Conservation (phyloP, 2,113 vertebrate genomes). For the Sphaerodactylus townsendi region DNA sequence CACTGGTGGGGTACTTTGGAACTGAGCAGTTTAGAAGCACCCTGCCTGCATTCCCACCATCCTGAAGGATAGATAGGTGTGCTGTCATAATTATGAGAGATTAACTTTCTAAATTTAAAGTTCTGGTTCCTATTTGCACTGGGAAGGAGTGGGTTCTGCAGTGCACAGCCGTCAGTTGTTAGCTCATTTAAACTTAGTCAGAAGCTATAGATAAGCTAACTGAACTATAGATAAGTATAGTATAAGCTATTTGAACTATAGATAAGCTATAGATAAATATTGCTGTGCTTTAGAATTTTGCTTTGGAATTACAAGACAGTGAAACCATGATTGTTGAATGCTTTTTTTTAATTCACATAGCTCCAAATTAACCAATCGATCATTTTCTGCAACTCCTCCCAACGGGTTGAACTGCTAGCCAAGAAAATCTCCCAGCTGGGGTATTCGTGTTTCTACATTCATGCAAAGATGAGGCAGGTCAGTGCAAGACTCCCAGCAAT, state of each 20-base stretch:
- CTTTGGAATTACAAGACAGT: constrained; percentile 4
- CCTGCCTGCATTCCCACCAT: not conserved
- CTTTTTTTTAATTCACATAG: constrained; percentile 63
- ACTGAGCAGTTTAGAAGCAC: not conserved
- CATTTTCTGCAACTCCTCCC: constrained; percentile 99
- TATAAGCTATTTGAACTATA: not conserved
- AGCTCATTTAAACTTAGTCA: not conserved
- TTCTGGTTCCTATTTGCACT: too few species aligned
- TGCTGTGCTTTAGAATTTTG: not conserved
- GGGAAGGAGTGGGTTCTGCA: not conserved
- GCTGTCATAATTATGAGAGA: not conserved
- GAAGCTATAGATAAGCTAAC: not conserved
- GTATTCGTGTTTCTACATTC: constrained; percentile 99
- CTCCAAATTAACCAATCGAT: constrained; percentile 99
- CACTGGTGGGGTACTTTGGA: not conserved
- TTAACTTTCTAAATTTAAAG: too few species aligned
- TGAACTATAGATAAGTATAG: too few species aligned
- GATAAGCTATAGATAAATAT: too few species aligned
- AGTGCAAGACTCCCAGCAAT: constrained; percentile 52
- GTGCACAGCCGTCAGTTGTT: too few species aligned
- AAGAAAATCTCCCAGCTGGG: constrained; percentile 99
- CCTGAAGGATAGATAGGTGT: not conserved
- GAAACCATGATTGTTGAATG: not conserved
- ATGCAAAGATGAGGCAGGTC: constrained; percentile 99
- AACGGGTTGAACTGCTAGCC: constrained; percentile 96